These are phyloP conservation scores for Thamnophis elegans DNA, from an alignment of 2,797 vertebrate genomes.

Conservation along the genomic window DNA sequence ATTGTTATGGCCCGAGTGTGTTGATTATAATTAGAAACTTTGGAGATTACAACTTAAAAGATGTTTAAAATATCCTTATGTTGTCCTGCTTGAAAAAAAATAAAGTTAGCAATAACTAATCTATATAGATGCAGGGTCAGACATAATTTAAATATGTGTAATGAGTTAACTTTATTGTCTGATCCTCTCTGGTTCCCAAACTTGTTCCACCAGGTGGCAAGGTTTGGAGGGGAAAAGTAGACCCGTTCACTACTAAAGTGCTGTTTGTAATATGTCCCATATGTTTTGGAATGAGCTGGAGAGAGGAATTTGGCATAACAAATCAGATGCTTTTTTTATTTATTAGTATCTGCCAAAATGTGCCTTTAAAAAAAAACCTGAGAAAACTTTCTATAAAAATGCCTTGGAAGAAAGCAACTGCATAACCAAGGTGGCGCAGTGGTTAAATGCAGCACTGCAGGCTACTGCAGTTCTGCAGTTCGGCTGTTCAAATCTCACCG, in stretches of 20 bases:
- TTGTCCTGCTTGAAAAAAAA: not conserved
- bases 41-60: not conserved
- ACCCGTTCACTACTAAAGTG: not conserved
- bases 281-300: not conserved
- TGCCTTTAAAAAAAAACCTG: not conserved
- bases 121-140: not conserved
- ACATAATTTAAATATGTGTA: not conserved
- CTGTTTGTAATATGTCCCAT: not conserved
- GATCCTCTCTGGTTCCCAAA: not conserved
- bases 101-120: not conserved
- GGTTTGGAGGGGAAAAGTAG: not conserved
- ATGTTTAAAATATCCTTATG: not conserved
- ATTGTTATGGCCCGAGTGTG: not conserved
- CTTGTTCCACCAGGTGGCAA: not conserved
- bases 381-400: not conserved
- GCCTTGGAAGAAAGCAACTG: not conserved
- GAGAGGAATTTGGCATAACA: not conserved
- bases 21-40: not conserved
- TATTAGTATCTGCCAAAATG: not conserved
- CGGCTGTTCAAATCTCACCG: too few relatives aligned
- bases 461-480: too few relatives aligned
- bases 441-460: too few relatives aligned
- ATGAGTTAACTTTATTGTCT: not conserved
- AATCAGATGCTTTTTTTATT: not conserved
- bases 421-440: too few relatives aligned